These are phyloP conservation scores for Spondyliosoma cantharus DNA, from an alignment of 2,797 vertebrate genomes.

Conservation along the genomic window DNA sequence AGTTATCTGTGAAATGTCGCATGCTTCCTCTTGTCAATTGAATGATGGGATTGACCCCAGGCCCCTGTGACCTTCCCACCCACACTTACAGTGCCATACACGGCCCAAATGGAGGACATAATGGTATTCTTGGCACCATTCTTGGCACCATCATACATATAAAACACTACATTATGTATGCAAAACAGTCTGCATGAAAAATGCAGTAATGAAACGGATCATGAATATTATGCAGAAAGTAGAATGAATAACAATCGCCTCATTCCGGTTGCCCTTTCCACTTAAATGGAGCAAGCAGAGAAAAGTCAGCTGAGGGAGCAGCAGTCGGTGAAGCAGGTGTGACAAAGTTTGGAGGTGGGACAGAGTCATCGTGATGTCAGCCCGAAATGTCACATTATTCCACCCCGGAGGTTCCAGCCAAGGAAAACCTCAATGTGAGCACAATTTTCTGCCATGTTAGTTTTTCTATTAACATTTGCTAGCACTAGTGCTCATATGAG, in stretches of 20 bases:
- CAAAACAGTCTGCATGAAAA: slow-evolving; percentile 36
- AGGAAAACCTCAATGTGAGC: slow-evolving; percentile 6
- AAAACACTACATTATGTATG: slow-evolving; percentile 39
- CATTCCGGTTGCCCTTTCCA: slow-evolving; percentile 52
- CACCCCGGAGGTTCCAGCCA: neutral
- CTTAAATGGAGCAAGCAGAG: slow-evolving; percentile 16
- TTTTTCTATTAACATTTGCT: slow-evolving; percentile 49
- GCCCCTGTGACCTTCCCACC: neutral
- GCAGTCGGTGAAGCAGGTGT: neutral
- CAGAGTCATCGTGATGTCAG: slow-evolving; percentile 33
- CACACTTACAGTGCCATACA: neutral
- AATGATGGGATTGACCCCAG: slow-evolving; percentile 2
- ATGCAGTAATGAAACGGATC: slow-evolving; percentile 45
- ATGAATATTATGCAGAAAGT: slow-evolving; percentile 44
- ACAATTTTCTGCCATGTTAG: slow-evolving; percentile 36
- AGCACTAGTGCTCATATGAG: neutral
- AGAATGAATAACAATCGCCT: slow-evolving; percentile 41
- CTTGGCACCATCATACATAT: slow-evolving; percentile 28
- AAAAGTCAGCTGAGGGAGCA: slow-evolving; percentile 6
- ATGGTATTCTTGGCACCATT: slow-evolving; percentile 23
- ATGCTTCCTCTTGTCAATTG: neutral
- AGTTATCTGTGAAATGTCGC: neutral
- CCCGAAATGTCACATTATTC: slow-evolving; percentile 50
- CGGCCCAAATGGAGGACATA: slow-evolving; percentile 8
- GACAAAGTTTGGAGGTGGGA: slow-evolving; percentile 29